Evolutionary conservation across 2,888 invertebrate species (phyloP), one percentile per base, ranked within the genome.

Genomic region (Eledona agricola): DNA sequence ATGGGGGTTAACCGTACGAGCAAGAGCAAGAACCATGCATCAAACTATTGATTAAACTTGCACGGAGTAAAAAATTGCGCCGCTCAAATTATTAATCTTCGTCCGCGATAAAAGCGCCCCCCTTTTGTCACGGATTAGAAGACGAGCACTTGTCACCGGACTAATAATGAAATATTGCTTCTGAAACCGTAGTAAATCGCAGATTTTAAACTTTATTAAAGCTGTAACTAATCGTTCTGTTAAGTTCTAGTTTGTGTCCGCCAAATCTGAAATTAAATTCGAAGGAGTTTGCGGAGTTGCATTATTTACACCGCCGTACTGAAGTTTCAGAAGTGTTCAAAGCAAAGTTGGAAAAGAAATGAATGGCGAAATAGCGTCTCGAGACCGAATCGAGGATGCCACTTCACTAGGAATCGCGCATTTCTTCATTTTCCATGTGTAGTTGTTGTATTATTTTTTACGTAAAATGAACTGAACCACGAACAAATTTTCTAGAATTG

Each of bases 1-100:
- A 57, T 53, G 40, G 57, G 57, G 50, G 57, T 57, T 53, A 57
- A 57, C 53, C 50, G 32, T 40, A 38, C 26, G 23, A 35, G 22
- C 46, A 47, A 40, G 37, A 51, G 46, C 37, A 11, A 38, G 10
- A 20, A 29, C 13, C 37, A 37, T 45, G 35, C 22, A 34, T 42
- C 43, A 43, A 43, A 43, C 34, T 51, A 51, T 46, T 46, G 51
- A 51, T 51, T 51, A 51, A 51, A 37, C 20, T 23, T 29, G 17
- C 35, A 23, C 42, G 32, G 42, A 51, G 43, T 42, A 37, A 37
- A 10, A 23, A 23, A 29, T 42, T 15, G 31, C 5, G 15, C 31
- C 31, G 11, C 13, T 3, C 37, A 28, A 47, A 47, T 37, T 47
- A 37, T 26, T 46, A 46, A 46, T 46, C 26, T 46, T 28, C 23